Evolutionary conservation across 1,140 invertebrate genomes (phyloP), one percentile per base, ranked within the genome.

Genomic region (Cheumatopsyche charites): DNA sequence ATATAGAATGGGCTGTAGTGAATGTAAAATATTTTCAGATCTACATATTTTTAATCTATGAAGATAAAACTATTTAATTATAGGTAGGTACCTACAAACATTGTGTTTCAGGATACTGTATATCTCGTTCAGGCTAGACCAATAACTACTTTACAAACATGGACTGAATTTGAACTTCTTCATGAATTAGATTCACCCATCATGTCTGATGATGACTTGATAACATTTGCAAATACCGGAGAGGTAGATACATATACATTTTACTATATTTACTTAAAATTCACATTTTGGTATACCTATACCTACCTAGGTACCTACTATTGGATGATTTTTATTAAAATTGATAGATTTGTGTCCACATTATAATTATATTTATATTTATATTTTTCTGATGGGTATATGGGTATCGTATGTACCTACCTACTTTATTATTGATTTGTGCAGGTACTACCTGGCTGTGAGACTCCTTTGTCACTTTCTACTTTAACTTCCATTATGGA

Each of bases 1-100:
- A 95, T 79, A 88, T 94, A 42, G 92, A 95, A 82, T 94, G 89
- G 87, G 89, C 89, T 9, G 78, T 90, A 49, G 75, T 77, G 25
- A 79, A 86, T 77, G 88, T 88, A 17, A 71, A 58, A 15, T 36
- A 36, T 36, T 36, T n/a, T n/a, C n/a, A n/a, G n/a, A n/a, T n/a
- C 29, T 36, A 36, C 3, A 36, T 36, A 9, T 36, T 36, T 36
- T 36, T 36, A 17, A 23, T 71, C 25, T 42, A 65, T 62, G 5
- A 63, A n/a, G 29, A 62, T 41, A 66, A 49, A 63, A 47, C 42
- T 66, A 36, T 36, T 36, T 68, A 45, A 13, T 15, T 45, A 23
- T 21, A 45, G 45, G 19, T 55, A 3, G 29, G 26, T 15, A n/a
- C n/a, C n/a, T n/a, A n/a, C n/a, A n/a, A n/a, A n/a, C n/a, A n/a